Percentiles rank a stretch among this genome's conserved stretches.
Evolutionary conservation across 2,113 vertebrate species (phyloP).

Genomic region (Carlito syrichta): DNA sequence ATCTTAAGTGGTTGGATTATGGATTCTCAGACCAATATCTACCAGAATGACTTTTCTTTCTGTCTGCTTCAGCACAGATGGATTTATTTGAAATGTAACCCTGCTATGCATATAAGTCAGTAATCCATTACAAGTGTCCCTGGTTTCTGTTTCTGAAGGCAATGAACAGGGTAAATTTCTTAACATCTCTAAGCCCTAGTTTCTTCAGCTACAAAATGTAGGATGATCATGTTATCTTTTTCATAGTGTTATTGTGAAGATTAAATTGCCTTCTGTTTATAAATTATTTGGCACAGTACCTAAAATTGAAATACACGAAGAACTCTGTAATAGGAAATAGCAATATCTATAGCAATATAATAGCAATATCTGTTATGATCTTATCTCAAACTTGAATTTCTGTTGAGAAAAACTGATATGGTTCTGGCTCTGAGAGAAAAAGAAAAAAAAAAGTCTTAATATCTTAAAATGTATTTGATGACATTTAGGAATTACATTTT

Average conservation of each 20-base stretch:
- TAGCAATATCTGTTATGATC: too few relatives aligned
- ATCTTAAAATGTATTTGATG: too few relatives aligned
- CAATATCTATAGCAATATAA: too few relatives aligned
- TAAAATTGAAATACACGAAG: not conserved
- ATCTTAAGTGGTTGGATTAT: not conserved
- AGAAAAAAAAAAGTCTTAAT: too few relatives aligned
- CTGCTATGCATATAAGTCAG: not conserved
- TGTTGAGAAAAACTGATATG: too few relatives aligned
- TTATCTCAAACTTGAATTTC: too few relatives aligned
- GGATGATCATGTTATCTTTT: not conserved
- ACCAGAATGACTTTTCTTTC: not conserved
- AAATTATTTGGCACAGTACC: not conserved
- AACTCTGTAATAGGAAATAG: too few relatives aligned
- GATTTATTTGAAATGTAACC: not conserved
- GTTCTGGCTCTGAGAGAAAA: too few relatives aligned
- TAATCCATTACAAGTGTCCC: not conserved
- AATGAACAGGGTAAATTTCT: not conserved
- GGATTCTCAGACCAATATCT: not conserved
- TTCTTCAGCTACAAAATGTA: not conserved
- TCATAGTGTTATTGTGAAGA: not conserved
- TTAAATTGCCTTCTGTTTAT: not conserved
- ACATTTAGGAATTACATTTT: not conserved
- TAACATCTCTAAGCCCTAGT: not conserved
- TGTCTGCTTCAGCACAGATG: not conserved
- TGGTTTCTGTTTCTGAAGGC: conserved; percentile 3